Percentiles rank a stretch among this genome's conserved stretches.
Conservation (phyloP, 2,888 invertebrate species). For the Acronicta alni region DNA sequence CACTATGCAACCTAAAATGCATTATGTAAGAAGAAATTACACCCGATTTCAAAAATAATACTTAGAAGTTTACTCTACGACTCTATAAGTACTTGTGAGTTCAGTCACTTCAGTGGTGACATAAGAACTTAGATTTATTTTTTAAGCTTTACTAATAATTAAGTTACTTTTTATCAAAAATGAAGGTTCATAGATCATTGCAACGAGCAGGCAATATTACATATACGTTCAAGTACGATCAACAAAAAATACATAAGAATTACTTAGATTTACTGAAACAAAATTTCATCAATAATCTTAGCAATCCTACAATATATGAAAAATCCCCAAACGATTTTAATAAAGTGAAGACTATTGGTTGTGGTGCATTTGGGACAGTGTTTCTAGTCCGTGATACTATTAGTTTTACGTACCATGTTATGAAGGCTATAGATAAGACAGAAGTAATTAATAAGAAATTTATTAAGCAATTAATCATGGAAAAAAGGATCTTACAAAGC, state of each 20-base stretch:
- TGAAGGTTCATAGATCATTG: constrained; percentile 62
- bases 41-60: too few species aligned
- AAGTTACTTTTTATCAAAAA: constrained; percentile 25
- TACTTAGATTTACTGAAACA: constrained; percentile 73
- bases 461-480: constrained; percentile 94
- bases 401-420: constrained; percentile 91
- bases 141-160: too few species aligned
- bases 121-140: too few species aligned
- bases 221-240: constrained; percentile 59
- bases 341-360: constrained; percentile 92
- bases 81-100: too few species aligned
- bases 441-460: constrained; percentile 95
- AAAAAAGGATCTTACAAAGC: constrained; percentile 95
- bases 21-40: too few species aligned
- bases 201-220: constrained; percentile 41
- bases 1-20: too few species aligned
- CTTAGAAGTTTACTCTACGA: too few species aligned
- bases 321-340: constrained; percentile 91
- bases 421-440: constrained; percentile 96
- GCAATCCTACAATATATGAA: constrained; percentile 48
- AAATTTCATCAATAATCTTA: constrained; percentile 67
- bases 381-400: constrained; percentile 91
- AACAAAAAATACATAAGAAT: constrained; percentile 67
- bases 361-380: constrained; percentile 96
- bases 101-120: too few species aligned